Conservation (phyloP, 2,113 vertebrate species). For the Halcyon malimbica region DNA sequence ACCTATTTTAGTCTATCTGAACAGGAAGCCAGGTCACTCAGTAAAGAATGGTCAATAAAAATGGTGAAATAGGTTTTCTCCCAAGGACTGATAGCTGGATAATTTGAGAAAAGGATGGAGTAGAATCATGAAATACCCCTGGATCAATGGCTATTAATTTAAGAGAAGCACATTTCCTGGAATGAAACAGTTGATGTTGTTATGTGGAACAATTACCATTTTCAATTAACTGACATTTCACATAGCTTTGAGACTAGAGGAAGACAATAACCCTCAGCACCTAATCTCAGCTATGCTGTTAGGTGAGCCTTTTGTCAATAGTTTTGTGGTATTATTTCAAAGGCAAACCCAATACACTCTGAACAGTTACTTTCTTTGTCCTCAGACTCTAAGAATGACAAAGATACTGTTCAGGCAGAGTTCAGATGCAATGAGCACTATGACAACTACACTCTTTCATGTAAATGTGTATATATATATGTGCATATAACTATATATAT, state of each 20-base stretch:
- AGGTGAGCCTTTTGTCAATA: conserved; percentile 69
- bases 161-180: conserved; percentile 74
- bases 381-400: conserved; percentile 34
- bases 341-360: conserved; percentile 59
- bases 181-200: conserved; percentile 74
- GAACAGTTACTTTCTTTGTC: conserved; percentile 68
- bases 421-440: conserved; percentile 57
- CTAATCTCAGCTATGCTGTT: conserved; percentile 66
- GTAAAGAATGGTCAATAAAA: conserved; percentile 75
- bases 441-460: neutral
- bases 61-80: conserved; percentile 71
- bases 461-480: neutral
- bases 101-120: conserved; percentile 70
- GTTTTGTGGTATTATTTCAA: conserved; percentile 61
- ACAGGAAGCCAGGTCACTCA: conserved; percentile 68
- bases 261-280: conserved; percentile 69
- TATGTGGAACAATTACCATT: conserved; percentile 77
- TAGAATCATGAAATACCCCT: conserved; percentile 66
- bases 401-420: conserved; percentile 69
- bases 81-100: conserved; percentile 69
- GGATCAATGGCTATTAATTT: conserved; percentile 82
- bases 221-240: conserved; percentile 81
- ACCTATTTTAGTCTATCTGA: conserved; percentile 67
- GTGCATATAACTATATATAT: neutral
- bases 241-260: conserved; percentile 66